A percentile compares a stretch with the other conserved stretches of the same genome.
Evolutionary conservation across 2,888 invertebrate genomes (phyloP).

Genomic region (Saturnia japonica): DNA sequence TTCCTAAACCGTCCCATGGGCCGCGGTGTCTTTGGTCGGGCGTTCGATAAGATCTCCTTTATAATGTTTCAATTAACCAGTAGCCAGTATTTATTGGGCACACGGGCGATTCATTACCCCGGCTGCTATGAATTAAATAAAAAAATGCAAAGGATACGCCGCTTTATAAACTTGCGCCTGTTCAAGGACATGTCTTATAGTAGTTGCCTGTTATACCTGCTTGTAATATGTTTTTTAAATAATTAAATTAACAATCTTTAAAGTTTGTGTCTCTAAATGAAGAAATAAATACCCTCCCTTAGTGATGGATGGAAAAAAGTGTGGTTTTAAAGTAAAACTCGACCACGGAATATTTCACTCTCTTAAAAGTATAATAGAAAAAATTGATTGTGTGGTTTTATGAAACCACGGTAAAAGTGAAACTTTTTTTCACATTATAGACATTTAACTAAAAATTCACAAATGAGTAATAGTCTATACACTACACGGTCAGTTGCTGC

Average conservation of each 20-base stretch:
- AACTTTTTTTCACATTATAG: too few relatives aligned
- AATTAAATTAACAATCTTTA: neutral
- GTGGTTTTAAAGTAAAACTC: neutral
- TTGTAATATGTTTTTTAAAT: conserved; percentile 23
- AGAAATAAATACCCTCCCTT: neutral
- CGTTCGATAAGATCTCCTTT: conserved; percentile 70
- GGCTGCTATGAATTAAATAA: conserved; percentile 35
- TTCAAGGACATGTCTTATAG: conserved; percentile 29
- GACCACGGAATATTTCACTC: neutral
- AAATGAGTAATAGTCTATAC: too few relatives aligned
- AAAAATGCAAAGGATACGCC: conserved; percentile 54
- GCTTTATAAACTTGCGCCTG: conserved; percentile 44
- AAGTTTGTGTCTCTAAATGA: neutral
- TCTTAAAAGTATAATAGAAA: too few relatives aligned
- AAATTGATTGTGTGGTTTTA: too few relatives aligned
- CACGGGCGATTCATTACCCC: conserved; percentile 64
- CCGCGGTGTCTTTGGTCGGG: conserved; percentile 63
- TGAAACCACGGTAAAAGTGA: too few relatives aligned
- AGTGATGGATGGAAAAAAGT: neutral
- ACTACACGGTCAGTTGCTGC: too few relatives aligned
- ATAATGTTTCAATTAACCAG: conserved; percentile 82
- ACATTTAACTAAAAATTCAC: too few relatives aligned
- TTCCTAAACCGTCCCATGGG: conserved; percentile 37
- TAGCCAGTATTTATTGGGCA: conserved; percentile 78
- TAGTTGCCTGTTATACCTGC: neutral